These are phyloP conservation scores for Andrena bicolor DNA, from an alignment of 2,888 invertebrate species.

Conservation along the genomic window DNA sequence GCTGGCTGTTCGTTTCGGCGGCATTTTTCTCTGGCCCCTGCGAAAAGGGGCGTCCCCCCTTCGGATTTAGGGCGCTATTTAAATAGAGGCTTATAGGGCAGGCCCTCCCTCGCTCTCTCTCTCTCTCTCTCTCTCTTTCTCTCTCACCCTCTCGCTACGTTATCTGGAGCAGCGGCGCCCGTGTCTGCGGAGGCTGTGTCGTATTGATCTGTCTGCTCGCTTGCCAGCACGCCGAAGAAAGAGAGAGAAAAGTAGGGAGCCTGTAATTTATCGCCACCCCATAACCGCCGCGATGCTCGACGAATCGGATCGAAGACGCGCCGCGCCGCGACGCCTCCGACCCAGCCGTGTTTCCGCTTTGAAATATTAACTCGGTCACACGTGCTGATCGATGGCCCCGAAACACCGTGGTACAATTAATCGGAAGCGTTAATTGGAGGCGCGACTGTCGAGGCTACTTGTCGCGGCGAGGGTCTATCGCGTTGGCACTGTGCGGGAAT, in stretches of 20 bases:
- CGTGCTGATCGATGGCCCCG: slow-evolving; percentile 31
- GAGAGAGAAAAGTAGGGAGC: slow-evolving; percentile 66
- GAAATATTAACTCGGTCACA: slow-evolving; percentile 37
- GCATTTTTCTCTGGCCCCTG: slow-evolving; percentile 18
- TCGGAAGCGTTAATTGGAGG: neutral
- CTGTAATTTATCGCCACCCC: slow-evolving; percentile 64
- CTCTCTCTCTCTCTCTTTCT: neutral
- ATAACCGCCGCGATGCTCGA: slow-evolving; percentile 50
- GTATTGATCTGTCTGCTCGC: slow-evolving; percentile 83
- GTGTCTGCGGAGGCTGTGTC: slow-evolving; percentile 76
- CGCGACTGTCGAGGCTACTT: slow-evolving; percentile 17
- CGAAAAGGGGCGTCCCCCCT: slow-evolving; percentile 27
- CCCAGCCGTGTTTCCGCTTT: neutral
- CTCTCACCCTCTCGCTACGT: slow-evolving; percentile 61
- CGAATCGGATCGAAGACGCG: slow-evolving; percentile 49
- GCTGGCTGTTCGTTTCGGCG: slow-evolving; percentile 39
- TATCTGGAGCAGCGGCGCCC: slow-evolving; percentile 80
- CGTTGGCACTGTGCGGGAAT: neutral
- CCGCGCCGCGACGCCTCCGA: slow-evolving; percentile 18
- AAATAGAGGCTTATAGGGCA: slow-evolving; percentile 80
- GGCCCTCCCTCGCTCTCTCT: slow-evolving; percentile 42
- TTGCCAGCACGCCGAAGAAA: slow-evolving; percentile 70
- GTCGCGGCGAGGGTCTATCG: too few relatives aligned
- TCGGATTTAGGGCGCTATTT: slow-evolving; percentile 75
- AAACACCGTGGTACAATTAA: slow-evolving; percentile 17